These are phyloP conservation scores for Lasioglossum marginatum DNA, from an alignment of 2,888 invertebrate species.

Conservation along the genomic window DNA sequence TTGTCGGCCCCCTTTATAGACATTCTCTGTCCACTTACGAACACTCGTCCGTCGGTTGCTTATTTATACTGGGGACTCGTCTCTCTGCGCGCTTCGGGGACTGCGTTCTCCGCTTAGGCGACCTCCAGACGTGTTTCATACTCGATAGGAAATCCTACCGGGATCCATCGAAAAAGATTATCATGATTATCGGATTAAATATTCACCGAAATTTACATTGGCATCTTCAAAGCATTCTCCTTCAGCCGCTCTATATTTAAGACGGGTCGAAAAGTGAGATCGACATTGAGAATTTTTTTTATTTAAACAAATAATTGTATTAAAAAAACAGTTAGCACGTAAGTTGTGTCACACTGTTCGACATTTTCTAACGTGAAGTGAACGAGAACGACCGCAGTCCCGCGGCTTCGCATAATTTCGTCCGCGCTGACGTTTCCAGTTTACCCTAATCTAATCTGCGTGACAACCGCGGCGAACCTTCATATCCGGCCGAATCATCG, in stretches of 20 bases:
- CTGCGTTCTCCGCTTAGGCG: background rate
- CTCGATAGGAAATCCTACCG: background rate
- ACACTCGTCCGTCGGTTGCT: background rate
- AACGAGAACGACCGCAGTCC: no score
- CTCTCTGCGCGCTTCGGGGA: background rate
- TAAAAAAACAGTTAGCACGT: no score
- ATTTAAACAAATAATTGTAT: no score
- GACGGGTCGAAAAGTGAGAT: no score
- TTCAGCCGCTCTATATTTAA: no score
- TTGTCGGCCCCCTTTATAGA: background rate
- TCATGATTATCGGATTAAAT: no score
- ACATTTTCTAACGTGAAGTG: no score
- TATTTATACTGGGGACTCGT: conserved; percentile 5
- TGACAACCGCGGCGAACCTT: background rate
- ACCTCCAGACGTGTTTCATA: background rate
- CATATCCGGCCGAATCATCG: background rate
- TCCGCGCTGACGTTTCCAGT: background rate
- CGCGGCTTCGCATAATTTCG: background rate
- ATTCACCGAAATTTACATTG: no score
- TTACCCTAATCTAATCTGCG: background rate
- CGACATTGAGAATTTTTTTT: no score
- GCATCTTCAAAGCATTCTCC: no score
- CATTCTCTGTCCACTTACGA: conserved; percentile 14
- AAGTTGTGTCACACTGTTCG: no score
- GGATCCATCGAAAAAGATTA: background rate